Evolutionary conservation across 2,888 invertebrate species (phyloP).

Genomic region (Noctua comes): DNA sequence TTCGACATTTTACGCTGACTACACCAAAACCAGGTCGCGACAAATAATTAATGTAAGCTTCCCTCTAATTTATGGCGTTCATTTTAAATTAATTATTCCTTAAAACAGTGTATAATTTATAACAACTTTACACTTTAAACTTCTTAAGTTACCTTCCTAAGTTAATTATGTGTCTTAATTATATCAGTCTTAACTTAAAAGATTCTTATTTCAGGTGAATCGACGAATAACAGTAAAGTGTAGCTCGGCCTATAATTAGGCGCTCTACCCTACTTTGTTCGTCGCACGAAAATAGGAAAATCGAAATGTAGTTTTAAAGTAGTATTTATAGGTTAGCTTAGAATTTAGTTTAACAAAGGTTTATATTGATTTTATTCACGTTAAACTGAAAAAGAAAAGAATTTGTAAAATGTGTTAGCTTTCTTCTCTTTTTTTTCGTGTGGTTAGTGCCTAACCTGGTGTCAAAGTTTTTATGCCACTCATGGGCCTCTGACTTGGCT

Average conservation of each 20-base stretch:
- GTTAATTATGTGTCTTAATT: conserved; percentile 31
- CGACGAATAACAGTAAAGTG: conserved; percentile 24
- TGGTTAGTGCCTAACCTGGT: too few species aligned
- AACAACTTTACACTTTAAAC: conserved; percentile 36
- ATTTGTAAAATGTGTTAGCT: too few species aligned
- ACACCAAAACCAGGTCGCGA: conserved; percentile 2
- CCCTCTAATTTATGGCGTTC: conserved; percentile 39
- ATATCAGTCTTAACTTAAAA: conserved; percentile 16
- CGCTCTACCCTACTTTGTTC: conserved; percentile 23
- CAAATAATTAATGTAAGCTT: conserved; percentile 39
- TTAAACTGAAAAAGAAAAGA: background rate
- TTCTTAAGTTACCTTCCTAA: conserved; percentile 30
- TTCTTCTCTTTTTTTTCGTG: too few species aligned
- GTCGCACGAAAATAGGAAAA: conserved; percentile 35
- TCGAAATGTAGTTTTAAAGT: conserved; percentile 6
- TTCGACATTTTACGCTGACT: background rate
- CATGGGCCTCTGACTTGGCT: too few species aligned
- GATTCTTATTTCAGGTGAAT: conserved; percentile 13
- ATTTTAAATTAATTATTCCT: conserved; percentile 39
- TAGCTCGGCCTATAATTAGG: conserved; percentile 44
- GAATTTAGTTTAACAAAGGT: background rate
- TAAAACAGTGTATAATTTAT: conserved; percentile 40
- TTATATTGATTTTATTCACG: background rate
- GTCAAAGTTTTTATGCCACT: too few species aligned
- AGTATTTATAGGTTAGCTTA: background rate